Percentiles rank a stretch among this genome's conserved stretches.
Conservation (phyloP, 2,113 vertebrate species). For the Callocephalon fimbriatum region DNA sequence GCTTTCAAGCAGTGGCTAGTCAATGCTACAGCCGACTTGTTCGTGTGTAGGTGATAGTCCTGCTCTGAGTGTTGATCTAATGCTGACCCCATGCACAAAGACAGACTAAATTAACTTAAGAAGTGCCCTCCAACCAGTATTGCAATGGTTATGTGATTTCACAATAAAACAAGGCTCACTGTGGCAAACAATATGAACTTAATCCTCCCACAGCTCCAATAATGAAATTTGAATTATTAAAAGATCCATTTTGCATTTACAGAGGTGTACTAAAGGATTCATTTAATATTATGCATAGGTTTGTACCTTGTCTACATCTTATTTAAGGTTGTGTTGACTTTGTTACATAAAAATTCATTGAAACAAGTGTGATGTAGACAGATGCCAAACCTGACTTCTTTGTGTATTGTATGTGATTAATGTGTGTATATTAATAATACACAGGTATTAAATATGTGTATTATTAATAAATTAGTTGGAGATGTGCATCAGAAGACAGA, state of each 20-base stretch:
- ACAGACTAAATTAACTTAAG: background rate
- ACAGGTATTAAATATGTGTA: background rate
- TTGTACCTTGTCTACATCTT: background rate
- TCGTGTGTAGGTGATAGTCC: background rate
- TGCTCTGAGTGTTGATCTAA: background rate
- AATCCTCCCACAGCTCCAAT: background rate
- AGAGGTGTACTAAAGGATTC: background rate
- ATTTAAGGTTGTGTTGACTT: background rate
- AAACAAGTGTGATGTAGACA: background rate
- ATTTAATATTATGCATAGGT: background rate
- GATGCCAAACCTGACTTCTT: background rate
- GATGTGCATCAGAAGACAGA: background rate
- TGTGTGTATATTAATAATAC: background rate
- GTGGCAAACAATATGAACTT: background rate
- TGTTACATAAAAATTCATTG: background rate
- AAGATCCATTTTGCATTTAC: background rate
- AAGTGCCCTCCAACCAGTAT: background rate
- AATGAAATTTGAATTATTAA: background rate
- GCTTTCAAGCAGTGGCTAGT: background rate
- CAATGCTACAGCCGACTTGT: background rate
- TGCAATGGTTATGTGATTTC: background rate
- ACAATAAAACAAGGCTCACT: rapidly evolving
- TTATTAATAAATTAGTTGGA: background rate
- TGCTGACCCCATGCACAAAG: rapidly evolving
- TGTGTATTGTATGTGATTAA: background rate